These are phyloP conservation scores for Dryadula phaetusa DNA, from an alignment of 2,888 invertebrate species.

Conservation along the genomic window DNA sequence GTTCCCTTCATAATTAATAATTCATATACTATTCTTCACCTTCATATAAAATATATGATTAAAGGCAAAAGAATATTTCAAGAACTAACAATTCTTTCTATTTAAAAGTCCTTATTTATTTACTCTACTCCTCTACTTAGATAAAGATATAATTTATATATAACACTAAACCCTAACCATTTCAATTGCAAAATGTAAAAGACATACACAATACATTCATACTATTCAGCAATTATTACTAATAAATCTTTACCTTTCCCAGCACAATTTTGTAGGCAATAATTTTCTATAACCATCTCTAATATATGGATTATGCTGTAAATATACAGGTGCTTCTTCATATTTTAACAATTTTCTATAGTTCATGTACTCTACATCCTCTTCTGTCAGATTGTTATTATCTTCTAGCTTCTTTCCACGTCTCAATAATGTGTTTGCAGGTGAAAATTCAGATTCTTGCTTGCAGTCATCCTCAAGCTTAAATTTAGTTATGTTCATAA, in stretches of 20 bases:
- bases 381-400: constrained; percentile 77
- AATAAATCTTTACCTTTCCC: constrained; percentile 88
- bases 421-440: constrained; percentile 61
- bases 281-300: constrained; percentile 93
- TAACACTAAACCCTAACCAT: too few species aligned
- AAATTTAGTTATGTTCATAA: constrained; percentile 14
- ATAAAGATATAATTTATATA: too few species aligned
- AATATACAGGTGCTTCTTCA: constrained; percentile 90
- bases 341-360: constrained; percentile 75
- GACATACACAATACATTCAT: too few species aligned
- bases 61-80: neutral
- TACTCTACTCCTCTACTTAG: too few species aligned
- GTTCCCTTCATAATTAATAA: neutral
- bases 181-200: too few species aligned
- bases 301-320: constrained; percentile 95
- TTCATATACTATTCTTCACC: neutral
- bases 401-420: constrained; percentile 75
- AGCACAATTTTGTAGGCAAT: constrained; percentile 85
- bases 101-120: too few species aligned
- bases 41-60: too few species aligned
- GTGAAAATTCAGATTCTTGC: constrained; percentile 59
- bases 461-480: constrained; percentile 67
- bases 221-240: neutral
- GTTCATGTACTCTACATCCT: constrained; percentile 78
- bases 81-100: neutral